phyloP scores from a whole-genome alignment of 2,797 vertebrate genomes.

The Helicolenus hilgendorfi region DNA sequence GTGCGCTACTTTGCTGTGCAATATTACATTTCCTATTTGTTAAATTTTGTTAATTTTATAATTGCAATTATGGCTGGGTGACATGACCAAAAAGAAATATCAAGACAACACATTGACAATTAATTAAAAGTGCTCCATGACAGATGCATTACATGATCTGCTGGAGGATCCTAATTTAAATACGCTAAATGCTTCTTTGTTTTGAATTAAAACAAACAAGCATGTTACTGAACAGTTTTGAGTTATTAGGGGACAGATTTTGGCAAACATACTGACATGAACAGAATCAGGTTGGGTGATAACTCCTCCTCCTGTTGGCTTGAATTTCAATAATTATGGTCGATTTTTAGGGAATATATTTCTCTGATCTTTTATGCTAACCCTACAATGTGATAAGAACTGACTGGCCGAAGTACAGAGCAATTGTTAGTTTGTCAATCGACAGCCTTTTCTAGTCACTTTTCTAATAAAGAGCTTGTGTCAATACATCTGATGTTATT shows the following conservation, averaged over 20 bases:
- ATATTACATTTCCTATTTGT: slow-evolving; percentile 16
- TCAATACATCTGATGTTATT: slow-evolving; percentile 19
- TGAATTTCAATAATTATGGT: background rate
- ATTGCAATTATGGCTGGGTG: background rate
- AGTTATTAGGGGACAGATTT: background rate
- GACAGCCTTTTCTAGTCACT: slow-evolving; percentile 20
- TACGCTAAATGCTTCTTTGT: slow-evolving; percentile 7
- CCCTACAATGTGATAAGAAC: slow-evolving; percentile 49
- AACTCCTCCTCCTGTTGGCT: background rate
- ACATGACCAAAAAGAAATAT: background rate
- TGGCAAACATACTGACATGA: background rate
- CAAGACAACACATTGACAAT: background rate
- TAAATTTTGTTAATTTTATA: background rate
- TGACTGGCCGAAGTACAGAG: background rate
- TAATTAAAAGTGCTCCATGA: background rate
- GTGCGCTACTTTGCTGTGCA: background rate
- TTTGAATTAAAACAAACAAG: background rate
- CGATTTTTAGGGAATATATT: background rate
- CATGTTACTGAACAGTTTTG: slow-evolving; percentile 1
- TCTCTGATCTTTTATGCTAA: background rate
- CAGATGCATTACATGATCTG: background rate
- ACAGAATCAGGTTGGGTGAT: background rate
- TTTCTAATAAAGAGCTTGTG: slow-evolving; percentile 59
- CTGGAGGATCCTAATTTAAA: background rate
- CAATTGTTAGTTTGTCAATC: background rate